Base-by-base conservation (phyloP, 2,113 vertebrate genomes). In the Psilopogon haemacephalus region DNA sequence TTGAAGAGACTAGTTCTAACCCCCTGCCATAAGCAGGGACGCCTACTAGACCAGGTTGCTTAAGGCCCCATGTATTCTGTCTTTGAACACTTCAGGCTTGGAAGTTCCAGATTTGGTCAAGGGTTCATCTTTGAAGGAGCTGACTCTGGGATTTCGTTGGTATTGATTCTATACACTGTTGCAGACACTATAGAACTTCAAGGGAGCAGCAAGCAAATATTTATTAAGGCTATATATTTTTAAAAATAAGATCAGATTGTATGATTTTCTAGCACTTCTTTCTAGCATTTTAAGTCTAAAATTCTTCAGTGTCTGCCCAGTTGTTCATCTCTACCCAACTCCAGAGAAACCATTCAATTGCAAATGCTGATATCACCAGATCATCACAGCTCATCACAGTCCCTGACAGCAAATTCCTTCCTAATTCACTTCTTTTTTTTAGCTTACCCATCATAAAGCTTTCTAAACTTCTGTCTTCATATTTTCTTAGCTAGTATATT, bases 331-430 rank as follows among this genome's bases (percentile, higher is more conserved):
- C 1, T 8, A 12, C 2, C 0, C 4, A 55, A 48, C n/a, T 17
- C 14, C 10, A 17, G 46, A 59, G n/a, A 54, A 48, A 30, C 48
- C 11, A 62, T n/a, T 94, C 7, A 37, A 32, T 74, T 89, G 74
- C 62, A 78, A 23, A 71, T 68, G 37, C 5, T 78, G 19, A 11
- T 78, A 50, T 32, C 38, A 27, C 10, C 54, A 46, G 33, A n/a
- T n/a, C n/a, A n/a, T n/a, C 37, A 27, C 11, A 18, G 2, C 9
- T 27, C 18, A 12, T 19, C 35, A 2, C 0, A 3, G 17, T 59
- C 12, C 38, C 12, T 38, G 48, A 21, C 5, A 28, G 33, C 18
- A 55, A 40, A 72, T 79, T 74, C 81, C 50, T 77, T n/a, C 40
- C 5, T 85, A 18, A 6, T 4, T 38, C 5, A 2, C 16, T 6